Percentiles rank a stretch among this genome's conserved stretches.
phyloP scores from a whole-genome alignment of 1,140 invertebrate species.

The Metaphire vulgaris region DNA sequence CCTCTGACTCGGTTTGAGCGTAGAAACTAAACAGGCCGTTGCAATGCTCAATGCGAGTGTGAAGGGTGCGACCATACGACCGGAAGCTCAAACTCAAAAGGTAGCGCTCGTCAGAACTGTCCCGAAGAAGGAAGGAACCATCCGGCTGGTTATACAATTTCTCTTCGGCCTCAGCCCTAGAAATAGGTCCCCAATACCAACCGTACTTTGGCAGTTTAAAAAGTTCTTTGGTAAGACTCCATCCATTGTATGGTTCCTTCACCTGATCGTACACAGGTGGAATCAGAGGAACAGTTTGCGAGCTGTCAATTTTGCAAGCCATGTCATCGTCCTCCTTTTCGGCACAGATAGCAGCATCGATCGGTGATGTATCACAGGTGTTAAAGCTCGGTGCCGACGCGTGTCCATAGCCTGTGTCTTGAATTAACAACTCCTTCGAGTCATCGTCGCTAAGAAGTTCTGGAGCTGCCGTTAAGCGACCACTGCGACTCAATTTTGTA shows the following conservation, averaged over 20 bases:
- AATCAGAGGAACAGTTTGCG: no score
- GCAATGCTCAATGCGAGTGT: slow-evolving; percentile 64
- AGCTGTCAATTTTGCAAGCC: no score
- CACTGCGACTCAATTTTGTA: no score
- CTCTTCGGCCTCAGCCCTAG: slow-evolving; percentile 86
- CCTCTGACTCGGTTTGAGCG: slow-evolving; percentile 60
- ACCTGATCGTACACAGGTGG: slow-evolving; percentile 32
- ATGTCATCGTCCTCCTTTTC: no score
- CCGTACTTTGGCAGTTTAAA: slow-evolving; percentile 85
- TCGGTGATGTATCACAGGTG: no score
- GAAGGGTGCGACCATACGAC: slow-evolving; percentile 66
- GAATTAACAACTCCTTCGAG: no score
- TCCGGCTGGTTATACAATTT: slow-evolving; percentile 88
- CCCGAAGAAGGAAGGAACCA: slow-evolving; percentile 84
- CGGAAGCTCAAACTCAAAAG: no score
- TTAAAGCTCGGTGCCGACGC: no score
- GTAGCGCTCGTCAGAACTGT: slow-evolving; percentile 92
- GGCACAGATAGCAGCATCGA: no score
- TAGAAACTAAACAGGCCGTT: slow-evolving; percentile 63
- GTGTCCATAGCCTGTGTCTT: no score
- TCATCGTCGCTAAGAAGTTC: no score
- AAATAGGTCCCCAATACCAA: slow-evolving; percentile 97
- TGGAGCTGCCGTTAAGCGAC: no score
- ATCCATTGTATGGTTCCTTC: slow-evolving; percentile 32
- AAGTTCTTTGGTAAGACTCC: slow-evolving; percentile 57